Base-by-base conservation (phyloP, 2,888 invertebrate species). In the Pilophorus perplexus region DNA sequence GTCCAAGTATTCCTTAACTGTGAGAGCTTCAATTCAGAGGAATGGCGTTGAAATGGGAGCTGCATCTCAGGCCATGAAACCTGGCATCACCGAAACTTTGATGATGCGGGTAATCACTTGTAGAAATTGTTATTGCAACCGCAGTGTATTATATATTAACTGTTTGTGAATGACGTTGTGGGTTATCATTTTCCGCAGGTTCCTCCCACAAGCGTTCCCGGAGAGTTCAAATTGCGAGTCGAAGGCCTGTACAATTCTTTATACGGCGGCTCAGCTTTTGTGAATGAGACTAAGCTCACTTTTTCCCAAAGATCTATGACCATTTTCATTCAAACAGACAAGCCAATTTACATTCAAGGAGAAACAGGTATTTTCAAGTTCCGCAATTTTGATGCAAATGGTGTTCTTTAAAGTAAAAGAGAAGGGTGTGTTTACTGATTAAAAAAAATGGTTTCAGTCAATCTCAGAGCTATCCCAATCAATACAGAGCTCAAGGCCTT, bases 301-400 rank as follows among this genome's bases (percentile, higher is more conserved):
- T 97, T 95, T 79, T 92, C 91, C 0, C 88, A 88, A 73, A 83
- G 95, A 38, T 93, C 94, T 54, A 91, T 95, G 88, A 94, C 96
- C 0, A 91, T 96, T 70, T 94, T 96, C 76, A 89, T 97, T 72
- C 95, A 95, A 78, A 86, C 92, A 74, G 94, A 96, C 76, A 94
- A 94, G 75, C 96, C 96, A 0, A 85, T 95, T 3, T 97, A 97
- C 75, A 93, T 88, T 85, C 95, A 96, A 77, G 87, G 90, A 3
- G 91, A 96, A 77, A 89, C 82, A 66, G 85, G 88, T 87, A 33
- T n/a, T 10, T 22, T 3, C 46, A 16, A 2, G 46, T 16, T 18
- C 16, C 14, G 3, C 4, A 18, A 8, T 10, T 3, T 5, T 46
- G 3, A 14, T 5, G 16, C 18, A 2, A 12, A 10, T 3, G 16